phyloP scores from a whole-genome alignment of 2,888 invertebrate species.

The Euzophera pinguis region DNA sequence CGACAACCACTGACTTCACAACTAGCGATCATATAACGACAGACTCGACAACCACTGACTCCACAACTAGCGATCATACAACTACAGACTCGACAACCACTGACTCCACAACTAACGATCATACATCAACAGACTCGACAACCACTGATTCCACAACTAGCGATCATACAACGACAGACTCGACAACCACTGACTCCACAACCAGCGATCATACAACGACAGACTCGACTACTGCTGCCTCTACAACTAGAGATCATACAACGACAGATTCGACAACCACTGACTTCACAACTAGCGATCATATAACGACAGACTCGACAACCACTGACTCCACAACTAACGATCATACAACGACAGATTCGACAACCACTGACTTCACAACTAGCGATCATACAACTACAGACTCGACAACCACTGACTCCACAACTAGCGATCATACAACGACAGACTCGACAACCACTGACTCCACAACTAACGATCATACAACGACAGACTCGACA shows the following conservation, averaged over 20 bases:
- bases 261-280: neutral
- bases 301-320: neutral
- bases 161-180: neutral
- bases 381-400: neutral
- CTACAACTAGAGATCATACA: neutral
- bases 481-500: slow-evolving; percentile 4
- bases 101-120: neutral
- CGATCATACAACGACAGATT: neutral
- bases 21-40: neutral
- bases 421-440: neutral
- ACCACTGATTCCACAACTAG: neutral
- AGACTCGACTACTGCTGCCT: neutral
- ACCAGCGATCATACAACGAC: neutral
- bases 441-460: neutral
- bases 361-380: neutral
- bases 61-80: neutral
- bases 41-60: neutral
- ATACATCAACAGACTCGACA: neutral
- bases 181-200: neutral
- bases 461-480: slow-evolving; percentile 1
- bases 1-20: neutral
- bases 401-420: neutral
- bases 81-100: neutral
- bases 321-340: neutral
- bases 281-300: neutral